Percentiles rank a stretch among this genome's conserved stretches.
These are phyloP conservation scores for Pollenia amentaria DNA, from an alignment of 2,888 invertebrate species.

Conservation along the genomic window DNA sequence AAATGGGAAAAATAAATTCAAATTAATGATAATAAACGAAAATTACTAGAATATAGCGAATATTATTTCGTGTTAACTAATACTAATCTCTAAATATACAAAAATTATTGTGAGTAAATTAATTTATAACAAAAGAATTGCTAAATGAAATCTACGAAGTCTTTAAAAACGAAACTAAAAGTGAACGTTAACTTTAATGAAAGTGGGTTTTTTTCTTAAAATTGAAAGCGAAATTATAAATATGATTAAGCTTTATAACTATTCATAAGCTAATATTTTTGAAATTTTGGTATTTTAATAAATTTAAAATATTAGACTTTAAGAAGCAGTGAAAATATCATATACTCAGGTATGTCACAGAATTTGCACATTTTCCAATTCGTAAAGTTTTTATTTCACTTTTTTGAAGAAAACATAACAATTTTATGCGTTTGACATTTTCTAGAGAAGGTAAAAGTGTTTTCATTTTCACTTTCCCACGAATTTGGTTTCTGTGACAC, in stretches of 20 bases:
- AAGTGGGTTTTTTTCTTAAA: neutral
- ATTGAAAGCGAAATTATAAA: neutral
- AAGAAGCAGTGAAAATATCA: neutral
- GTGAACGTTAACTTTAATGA: neutral
- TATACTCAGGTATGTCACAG: too few relatives aligned
- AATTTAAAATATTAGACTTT: neutral
- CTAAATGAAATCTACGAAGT: neutral
- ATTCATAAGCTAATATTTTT: neutral
- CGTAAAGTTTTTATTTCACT: too few relatives aligned
- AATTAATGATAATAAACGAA: conserved; percentile 2
- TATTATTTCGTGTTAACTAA: neutral
- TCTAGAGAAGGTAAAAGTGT: too few relatives aligned
- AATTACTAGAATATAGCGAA: neutral
- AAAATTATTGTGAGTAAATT: neutral
- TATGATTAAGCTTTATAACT: neutral
- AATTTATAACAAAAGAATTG: conserved; percentile 2
- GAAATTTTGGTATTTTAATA: neutral
- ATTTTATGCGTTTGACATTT: too few relatives aligned
- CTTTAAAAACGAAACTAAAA: neutral
- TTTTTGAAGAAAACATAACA: too few relatives aligned
- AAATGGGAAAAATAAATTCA: neutral
- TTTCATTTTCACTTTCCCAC: too few relatives aligned
- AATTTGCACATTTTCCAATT: too few relatives aligned
- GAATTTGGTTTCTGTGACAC: too few relatives aligned
- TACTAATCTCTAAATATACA: neutral